Conservation (phyloP, 2,797 vertebrate genomes). For the Typhlichthys eigenmanni region DNA sequence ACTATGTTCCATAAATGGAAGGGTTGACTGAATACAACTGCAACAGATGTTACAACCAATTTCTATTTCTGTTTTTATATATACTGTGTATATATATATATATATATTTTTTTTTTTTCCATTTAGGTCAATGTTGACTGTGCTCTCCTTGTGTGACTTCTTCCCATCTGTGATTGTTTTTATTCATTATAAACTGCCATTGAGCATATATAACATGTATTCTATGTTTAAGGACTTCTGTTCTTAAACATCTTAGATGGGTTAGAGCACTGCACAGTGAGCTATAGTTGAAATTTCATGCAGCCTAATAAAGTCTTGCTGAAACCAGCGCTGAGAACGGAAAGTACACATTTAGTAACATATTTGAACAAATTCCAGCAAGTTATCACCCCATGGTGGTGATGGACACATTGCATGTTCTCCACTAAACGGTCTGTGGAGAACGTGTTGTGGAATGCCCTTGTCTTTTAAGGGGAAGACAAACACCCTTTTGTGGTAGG, state of each 20-base stretch:
- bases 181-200: constrained; percentile 30
- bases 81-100: no score
- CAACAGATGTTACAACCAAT: constrained; percentile 60
- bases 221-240: constrained; percentile 33
- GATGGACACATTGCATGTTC: constrained; percentile 28
- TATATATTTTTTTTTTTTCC: constrained; percentile 34
- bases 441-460: constrained; percentile 18
- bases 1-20: constrained; percentile 43
- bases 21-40: constrained; percentile 36
- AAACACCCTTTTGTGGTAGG: constrained; percentile 37
- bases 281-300: constrained; percentile 30
- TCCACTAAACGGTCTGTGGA: constrained; percentile 21
- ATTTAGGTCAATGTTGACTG: constrained; percentile 50
- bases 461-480: constrained; percentile 45
- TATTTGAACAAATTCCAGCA: constrained; percentile 39
- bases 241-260: constrained; percentile 18
- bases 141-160: constrained; percentile 30
- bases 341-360: constrained; percentile 42
- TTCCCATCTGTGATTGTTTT: constrained; percentile 41
- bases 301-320: constrained; percentile 48
- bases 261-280: constrained; percentile 30
- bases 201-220: constrained; percentile 22
- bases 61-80: constrained; percentile 21
- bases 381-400: constrained; percentile 36
- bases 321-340: constrained; percentile 23